Conservation (phyloP, 1,140 invertebrate species). For the Cydia amplana region DNA sequence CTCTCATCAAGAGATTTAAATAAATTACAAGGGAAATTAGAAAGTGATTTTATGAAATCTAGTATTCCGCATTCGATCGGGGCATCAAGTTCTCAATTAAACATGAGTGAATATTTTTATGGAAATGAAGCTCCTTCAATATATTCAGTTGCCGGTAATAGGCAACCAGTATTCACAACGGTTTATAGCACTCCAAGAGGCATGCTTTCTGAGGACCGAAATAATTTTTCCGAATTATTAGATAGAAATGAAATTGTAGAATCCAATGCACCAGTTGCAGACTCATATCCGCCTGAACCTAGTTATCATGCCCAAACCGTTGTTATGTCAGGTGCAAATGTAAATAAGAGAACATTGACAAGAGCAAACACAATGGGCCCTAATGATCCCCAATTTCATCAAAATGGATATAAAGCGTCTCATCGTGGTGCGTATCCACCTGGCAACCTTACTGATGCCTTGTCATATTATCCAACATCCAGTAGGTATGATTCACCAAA, state of each 20-base stretch:
- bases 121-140: conserved; percentile 84
- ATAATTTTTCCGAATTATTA: conserved; percentile 83
- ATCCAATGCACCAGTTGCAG: conserved; percentile 65
- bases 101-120: conserved; percentile 80
- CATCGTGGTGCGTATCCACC: conserved; percentile 85
- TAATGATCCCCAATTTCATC: conserved; percentile 80
- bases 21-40: conserved; percentile 63
- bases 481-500: conserved; percentile 84
- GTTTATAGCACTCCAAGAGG: conserved; percentile 85
- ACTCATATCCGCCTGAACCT: conserved; percentile 76
- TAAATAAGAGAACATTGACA: conserved; percentile 64
- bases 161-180: conserved; percentile 84
- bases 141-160: conserved; percentile 87
- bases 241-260: conserved; percentile 83
- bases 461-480: conserved; percentile 88
- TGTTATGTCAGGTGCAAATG: conserved; percentile 70
- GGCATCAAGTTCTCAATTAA: conserved; percentile 55
- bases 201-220: conserved; percentile 80
- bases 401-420: conserved; percentile 84
- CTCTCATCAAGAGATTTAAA: conserved; percentile 55
- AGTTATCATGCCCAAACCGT: conserved; percentile 80
- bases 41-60: conserved; percentile 58
- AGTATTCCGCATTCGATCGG: conserved; percentile 55
- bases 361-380: conserved; percentile 80
- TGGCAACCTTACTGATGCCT: conserved; percentile 86